Base-by-base conservation (phyloP, 2,888 invertebrate species). In the Aphodius granarius region DNA sequence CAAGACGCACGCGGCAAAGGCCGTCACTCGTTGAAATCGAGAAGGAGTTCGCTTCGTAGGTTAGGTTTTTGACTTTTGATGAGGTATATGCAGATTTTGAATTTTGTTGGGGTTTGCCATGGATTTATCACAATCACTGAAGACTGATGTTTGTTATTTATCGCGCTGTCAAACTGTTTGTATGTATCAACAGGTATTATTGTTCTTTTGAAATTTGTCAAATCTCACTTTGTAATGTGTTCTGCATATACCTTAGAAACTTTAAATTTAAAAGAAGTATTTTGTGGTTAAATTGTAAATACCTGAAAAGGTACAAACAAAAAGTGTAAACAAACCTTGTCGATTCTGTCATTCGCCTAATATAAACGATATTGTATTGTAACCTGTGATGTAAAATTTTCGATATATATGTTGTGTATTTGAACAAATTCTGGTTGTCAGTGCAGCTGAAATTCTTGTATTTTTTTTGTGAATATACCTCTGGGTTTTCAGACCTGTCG, bases 21-120 rank as follows among this genome's bases (percentile, higher is more conserved):
- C 89, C 89, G 62, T 88, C 89, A 64, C 86, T 89, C 78, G 88
- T 89, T 66, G 90, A 90, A 79, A 86, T 89, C 81, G 90, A 90
- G 78, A 85, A 89, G 72, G 90, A 90, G 78, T 90, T 90, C 83
- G 88, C 89, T 80, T 89, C 89, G 86, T 90, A 89, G 72, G 75
- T 64, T 72, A 72, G 71, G 71, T 75, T 75, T 70, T 16, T 71
- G 16, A 18, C 5, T 65, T 18, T 18, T 2, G 19, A 9, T 6
- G 19, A 65, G 19, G 65, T 65, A 18, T 43, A 13, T 43, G 43
- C 43, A 43, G 19, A 65, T 5, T 18, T 65, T 65, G 65, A 65
- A n/a, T n/a, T 65, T 65, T 18, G 0, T 15, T 6, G 2, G 19
- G 19, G 19, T 65, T 65, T 65, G n/a, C n/a, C n/a, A 6, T 19